Evolutionary conservation across 2,888 invertebrate genomes (phyloP), one percentile per base, ranked within the genome.

Genomic region (Chrysodeixis includens): DNA sequence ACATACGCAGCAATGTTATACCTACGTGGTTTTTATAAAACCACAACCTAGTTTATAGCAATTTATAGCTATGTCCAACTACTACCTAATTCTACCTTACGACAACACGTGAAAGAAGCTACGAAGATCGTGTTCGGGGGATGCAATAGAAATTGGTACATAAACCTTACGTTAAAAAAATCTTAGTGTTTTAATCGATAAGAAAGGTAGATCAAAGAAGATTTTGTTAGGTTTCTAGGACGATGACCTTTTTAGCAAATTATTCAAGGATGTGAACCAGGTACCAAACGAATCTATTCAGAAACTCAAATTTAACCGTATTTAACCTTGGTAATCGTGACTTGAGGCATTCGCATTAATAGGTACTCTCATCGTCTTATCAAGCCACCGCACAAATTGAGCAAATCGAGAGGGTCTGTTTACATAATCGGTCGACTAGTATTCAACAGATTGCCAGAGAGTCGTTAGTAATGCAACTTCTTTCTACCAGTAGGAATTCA

Each of bases 401-500:
- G 18, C 10, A 49, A 12, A 49, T 49, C 18, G 46, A 10, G n/a
- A n/a, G n/a, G 46, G 18, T 49, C 46, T 18, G 46, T 49, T 49
- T 49, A 49, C 46, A 20, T 49, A 46, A 49, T 49, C 46, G 20
- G 46, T 49, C 46, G 18, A 18, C 10, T 49, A 18, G 46, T 20
- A 49, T 49, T 49, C 46, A 49, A 49, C 46, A 49, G 18, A 49
- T 49, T 49, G 46, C 20, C 46, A 5, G 10, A 49, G 44, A 44
- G 16, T 18, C 4, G 44, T 18, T 16, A 46, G 16, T 18, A 18
- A 10, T 20, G 20, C 18, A 18, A 49, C 46, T 49, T 20, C 18
- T 20, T 49, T 20, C 18, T 20, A 49, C 46, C 7, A 9, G 16
- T 49, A 10, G 10, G 16, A 3, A 10, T 20, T 49, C 10, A 40